These are phyloP conservation scores for Drosophila nannoptera DNA, from an alignment of 1,140 invertebrate genomes.

Conservation along the genomic window DNA sequence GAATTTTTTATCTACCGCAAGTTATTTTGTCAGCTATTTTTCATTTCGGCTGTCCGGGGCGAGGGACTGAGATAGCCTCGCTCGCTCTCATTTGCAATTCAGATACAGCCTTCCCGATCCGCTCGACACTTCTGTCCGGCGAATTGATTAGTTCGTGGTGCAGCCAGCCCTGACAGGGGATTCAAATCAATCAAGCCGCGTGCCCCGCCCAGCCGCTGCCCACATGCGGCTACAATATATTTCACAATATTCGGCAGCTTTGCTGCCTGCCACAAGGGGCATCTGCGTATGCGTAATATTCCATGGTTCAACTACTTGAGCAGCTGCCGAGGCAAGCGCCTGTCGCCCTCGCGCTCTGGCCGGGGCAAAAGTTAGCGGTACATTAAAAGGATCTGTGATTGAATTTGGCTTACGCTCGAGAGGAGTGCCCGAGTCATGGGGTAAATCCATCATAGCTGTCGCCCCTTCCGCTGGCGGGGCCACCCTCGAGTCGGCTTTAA, in stretches of 20 bases:
- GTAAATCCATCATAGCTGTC: constrained; percentile 16
- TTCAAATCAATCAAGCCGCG: constrained; percentile 58
- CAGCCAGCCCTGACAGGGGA: constrained; percentile 35
- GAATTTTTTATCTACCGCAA: constrained; percentile 66
- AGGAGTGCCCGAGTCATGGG: constrained; percentile 23
- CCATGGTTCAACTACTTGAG: constrained; percentile 39
- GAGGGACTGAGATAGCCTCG: background rate
- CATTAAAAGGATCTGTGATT: constrained; percentile 56
- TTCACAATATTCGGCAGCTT: constrained; percentile 45
- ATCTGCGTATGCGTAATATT: constrained; percentile 64
- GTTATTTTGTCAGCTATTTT: constrained; percentile 36
- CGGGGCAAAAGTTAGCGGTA: constrained; percentile 28
- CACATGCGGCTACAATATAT: constrained; percentile 23
- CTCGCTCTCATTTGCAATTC: constrained; percentile 37
- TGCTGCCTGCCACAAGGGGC: background rate
- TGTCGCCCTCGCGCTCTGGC: too few relatives aligned
- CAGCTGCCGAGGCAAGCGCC: background rate
- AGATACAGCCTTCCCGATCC: background rate
- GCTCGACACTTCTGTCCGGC: constrained; percentile 4
- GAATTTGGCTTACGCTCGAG: constrained; percentile 72
- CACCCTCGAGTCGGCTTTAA: constrained; percentile 37
- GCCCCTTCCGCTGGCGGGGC: background rate
- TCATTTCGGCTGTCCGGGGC: constrained; percentile 17
- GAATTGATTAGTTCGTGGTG: constrained; percentile 45
- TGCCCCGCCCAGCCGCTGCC: background rate